Base-by-base conservation (phyloP, 2,797 vertebrate genomes). In the Cyclura pinguis region DNA sequence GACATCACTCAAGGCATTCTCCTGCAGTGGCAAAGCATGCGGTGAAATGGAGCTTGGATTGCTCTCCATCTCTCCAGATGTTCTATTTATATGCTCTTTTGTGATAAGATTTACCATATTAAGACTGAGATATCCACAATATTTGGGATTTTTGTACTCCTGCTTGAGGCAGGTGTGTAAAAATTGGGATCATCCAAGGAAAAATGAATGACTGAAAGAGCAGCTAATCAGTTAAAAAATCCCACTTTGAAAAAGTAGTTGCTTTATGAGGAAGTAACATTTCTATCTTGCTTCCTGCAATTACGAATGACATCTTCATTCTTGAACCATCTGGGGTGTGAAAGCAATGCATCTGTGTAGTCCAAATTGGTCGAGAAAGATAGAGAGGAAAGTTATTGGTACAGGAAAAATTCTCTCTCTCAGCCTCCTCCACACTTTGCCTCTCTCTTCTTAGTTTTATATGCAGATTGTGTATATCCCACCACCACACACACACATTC, bases 251-350 rank as follows among this genome's bases (percentile, higher is more conserved):
- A 47, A 95, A 16, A 3, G 76, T 88, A 90, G 74, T 38, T 94
- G 92, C 88, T 84, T 95, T 95, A 94, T 27, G 57, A 92, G 38
- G 38, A 80, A 88, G 89, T 38, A 93, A 88, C 73, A 86, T 94
- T 94, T 93, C 88, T 74, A 85, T 94, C 92, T 94, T 0, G 0
- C 92, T 96, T 95, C 92, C 88, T 87, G 88, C 92, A 91, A 93
- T 95, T 94, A 94, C 82, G 57, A 84, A 38, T 93, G 92, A 80
- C 92, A 91, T 88, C 84, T 91, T 92, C 78, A 92, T 92, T 93
- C 89, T 81, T 87, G 73, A 90, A 80, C 90, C 93, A 96, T 91
- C 93, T 96, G 90, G 83, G 93, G 93, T 95, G 92, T 93, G 91
- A 96, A 97, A 96, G 92, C 73, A 94, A 89, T 93, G 42, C 69